Conservation (phyloP, 2,888 invertebrate genomes). For the Phasia obesa region DNA sequence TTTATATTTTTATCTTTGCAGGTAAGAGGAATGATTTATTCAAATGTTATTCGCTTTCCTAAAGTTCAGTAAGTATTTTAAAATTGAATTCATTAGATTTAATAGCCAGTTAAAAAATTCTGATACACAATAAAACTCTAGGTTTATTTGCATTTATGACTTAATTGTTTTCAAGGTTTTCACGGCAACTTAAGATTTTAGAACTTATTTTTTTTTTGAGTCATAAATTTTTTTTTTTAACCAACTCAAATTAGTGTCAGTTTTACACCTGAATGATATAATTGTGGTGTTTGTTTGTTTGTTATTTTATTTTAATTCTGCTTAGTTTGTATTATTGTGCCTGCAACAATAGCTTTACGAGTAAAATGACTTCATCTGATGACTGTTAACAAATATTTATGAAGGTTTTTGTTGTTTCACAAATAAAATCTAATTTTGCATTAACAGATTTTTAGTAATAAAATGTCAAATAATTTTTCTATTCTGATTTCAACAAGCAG, state of each 20-base stretch:
- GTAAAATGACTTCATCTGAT: conserved; percentile 60
- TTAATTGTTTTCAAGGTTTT: conserved; percentile 57
- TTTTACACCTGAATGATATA: conserved; percentile 58
- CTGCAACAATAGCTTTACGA: background rate
- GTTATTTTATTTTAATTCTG: background rate
- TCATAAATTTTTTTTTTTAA: background rate
- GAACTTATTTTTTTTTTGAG: background rate
- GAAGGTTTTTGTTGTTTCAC: conserved; percentile 1
- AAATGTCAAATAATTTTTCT: conserved; percentile 56
- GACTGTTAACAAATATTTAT: conserved; percentile 35
- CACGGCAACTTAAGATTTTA: conserved; percentile 22
- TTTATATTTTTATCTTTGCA: conserved; percentile 14
- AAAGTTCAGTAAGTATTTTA: background rate
- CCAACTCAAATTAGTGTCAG: conserved; percentile 54
- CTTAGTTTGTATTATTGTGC: conserved; percentile 15
- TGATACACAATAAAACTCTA: background rate
- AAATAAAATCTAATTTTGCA: conserved; percentile 47
- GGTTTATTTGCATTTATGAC: conserved; percentile 41
- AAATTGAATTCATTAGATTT: background rate
- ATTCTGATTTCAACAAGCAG: conserved; percentile 21
- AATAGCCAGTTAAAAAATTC: background rate
- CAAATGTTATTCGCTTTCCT: background rate
- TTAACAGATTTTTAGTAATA: conserved; percentile 37
- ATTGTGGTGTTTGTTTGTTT: conserved; percentile 14
- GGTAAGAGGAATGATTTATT: conserved; percentile 8